Conservation (phyloP, 2,797 vertebrate genomes). For the Notamacropus eugenii region DNA sequence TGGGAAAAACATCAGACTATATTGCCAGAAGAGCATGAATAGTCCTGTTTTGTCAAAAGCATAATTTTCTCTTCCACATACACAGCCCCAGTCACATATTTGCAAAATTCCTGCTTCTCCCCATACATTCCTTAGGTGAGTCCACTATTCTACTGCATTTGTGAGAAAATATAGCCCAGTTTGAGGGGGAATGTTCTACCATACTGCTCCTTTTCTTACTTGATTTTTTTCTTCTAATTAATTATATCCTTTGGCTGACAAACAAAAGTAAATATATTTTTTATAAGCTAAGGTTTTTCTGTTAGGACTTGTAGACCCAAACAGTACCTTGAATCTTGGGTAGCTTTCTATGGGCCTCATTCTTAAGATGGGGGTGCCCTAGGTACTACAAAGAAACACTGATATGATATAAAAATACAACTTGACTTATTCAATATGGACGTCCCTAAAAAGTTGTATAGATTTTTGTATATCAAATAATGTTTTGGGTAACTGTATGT, state of each 20-base stretch:
- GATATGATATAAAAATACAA: not conserved
- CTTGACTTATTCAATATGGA: not conserved
- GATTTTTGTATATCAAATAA: not conserved
- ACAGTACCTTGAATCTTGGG: not conserved
- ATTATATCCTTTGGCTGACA: not conserved
- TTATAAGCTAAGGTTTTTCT: not conserved
- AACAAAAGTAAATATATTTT: not conserved
- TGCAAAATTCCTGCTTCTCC: not conserved
- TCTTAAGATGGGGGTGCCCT: not conserved
- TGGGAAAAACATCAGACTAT: too few species aligned
- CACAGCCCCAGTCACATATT: not conserved
- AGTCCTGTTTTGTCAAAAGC: not conserved
- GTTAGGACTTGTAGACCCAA: not conserved
- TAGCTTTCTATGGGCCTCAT: not conserved
- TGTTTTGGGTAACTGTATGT: not conserved
- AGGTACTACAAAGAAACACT: not conserved
- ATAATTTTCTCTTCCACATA: not conserved
- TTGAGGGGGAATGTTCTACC: not conserved
- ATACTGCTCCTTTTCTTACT: not conserved
- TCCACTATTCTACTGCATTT: not conserved
- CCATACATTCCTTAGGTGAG: not conserved
- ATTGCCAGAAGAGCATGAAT: not conserved
- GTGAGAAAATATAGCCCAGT: not conserved
- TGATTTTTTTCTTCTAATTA: not conserved
- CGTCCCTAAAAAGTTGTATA: not conserved